phyloP scores from a whole-genome alignment of 2,888 invertebrate species.

The Cryptocheilus praepositus region DNA sequence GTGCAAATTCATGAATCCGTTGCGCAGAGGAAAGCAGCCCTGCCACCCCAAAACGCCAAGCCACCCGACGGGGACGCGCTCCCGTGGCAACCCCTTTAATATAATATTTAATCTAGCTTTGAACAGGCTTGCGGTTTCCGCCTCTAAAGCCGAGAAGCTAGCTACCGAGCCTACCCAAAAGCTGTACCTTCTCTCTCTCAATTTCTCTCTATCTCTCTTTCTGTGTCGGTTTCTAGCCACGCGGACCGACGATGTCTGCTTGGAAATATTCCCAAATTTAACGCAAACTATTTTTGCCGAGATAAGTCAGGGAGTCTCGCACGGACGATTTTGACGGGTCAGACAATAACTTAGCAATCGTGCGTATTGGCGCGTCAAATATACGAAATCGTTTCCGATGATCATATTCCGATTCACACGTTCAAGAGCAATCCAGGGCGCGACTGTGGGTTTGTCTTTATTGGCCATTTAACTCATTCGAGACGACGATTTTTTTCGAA shows the following conservation, averaged over 20 bases:
- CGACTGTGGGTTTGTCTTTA: no score
- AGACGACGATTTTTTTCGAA: no score
- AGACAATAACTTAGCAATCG: no score
- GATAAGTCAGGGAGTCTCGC: no score
- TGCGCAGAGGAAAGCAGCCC: constrained; percentile 35
- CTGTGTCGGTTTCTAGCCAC: constrained; percentile 21
- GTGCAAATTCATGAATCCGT: constrained; percentile 40
- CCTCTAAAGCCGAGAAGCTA: constrained; percentile 68
- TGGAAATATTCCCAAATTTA: constrained; percentile 53
- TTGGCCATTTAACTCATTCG: no score
- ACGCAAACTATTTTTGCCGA: not conserved
- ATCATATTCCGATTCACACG: no score
- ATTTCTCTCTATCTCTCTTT: constrained; percentile 20
- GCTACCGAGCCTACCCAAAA: constrained; percentile 61
- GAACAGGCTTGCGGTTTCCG: constrained; percentile 74
- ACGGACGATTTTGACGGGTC: no score
- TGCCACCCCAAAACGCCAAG: constrained; percentile 48
- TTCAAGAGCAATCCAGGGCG: no score
- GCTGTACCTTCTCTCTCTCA: constrained; percentile 34
- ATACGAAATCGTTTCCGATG: no score
- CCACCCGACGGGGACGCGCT: constrained; percentile 60
- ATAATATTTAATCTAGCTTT: constrained; percentile 76
- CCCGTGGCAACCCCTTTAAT: constrained; percentile 74
- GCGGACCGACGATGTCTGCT: constrained; percentile 41
- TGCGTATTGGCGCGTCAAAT: no score